Evolutionary conservation across 2,797 vertebrate genomes (phyloP).

Genomic region (Macrochelys suwanniensis): DNA sequence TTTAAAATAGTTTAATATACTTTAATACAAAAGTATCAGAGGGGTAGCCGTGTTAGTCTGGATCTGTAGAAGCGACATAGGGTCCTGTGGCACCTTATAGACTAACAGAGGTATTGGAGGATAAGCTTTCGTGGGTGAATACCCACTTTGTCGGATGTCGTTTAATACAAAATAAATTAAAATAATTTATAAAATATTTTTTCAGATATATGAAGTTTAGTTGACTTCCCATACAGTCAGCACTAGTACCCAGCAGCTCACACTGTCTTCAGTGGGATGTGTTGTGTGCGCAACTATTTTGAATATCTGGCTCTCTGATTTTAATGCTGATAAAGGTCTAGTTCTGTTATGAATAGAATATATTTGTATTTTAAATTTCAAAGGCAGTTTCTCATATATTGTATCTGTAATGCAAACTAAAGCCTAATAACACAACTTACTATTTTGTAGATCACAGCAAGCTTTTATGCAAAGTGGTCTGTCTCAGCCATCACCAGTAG

Average conservation of each 20-base stretch:
- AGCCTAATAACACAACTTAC: neutral
- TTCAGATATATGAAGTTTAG: neutral
- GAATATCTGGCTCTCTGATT: neutral
- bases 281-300: neutral
- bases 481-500: constrained; percentile 94
- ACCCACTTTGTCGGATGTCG: too few relatives aligned
- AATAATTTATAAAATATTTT: neutral
- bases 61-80: too few relatives aligned
- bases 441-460: constrained; percentile 91
- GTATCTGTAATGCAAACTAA: neutral
- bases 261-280: neutral
- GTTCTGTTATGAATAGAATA: neutral
- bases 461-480: constrained; percentile 97
- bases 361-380: neutral
- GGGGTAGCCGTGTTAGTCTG: too few relatives aligned
- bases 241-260: neutral
- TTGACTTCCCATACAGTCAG: neutral
- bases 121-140: too few relatives aligned
- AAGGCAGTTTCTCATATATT: neutral
- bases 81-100: too few relatives aligned
- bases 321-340: neutral
- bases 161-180: neutral
- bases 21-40: neutral
- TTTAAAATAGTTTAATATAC: neutral
- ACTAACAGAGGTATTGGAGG: too few relatives aligned